Base-by-base conservation (phyloP, 1,140 invertebrate genomes). In the Lithobius niger region DNA sequence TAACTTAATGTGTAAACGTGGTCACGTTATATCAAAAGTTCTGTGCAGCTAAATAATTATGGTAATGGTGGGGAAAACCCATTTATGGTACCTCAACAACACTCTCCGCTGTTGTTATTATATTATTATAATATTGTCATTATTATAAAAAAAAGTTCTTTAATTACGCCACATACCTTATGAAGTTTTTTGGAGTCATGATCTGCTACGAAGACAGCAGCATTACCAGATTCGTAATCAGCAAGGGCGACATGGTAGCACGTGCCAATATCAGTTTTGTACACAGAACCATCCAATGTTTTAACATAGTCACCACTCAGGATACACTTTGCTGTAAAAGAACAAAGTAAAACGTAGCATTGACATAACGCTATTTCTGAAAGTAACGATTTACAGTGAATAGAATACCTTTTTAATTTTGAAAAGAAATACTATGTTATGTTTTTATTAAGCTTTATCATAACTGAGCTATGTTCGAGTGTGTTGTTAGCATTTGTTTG, bases 211-310 rank as follows among this genome's bases (percentile, higher is more conserved):
- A 36, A 36, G n/a, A 36, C 31, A 36, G 10, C 10, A 10, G n/a
- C 31, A n/a, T 36, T 36, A 36, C n/a, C 10, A 36, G 10, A 36
- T 36, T 36, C 10, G 31, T 10, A 10, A 36, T 52, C 51, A 10
- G 25, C 16, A 3, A 31, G 40, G 6, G 26, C 16, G 4, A 54
- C 4, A n/a, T 54, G 25, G 19, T 54, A 54, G 24, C 52, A 54
- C 18, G 21, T 27, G 4, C 4, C 3, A 3, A 43, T 3, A 24
- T 3, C 3, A 54, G 13, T 13, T 3, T 54, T 3, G 26, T 54
- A 54, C 22, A 4, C 16, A n/a, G 44, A 13, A 25, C 22, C 18
- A 24, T 54, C 52, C 13, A 54, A 44, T 13, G 52, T 54, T 4
- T 16, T 4, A 10, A 44, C 22, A 16, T 54, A 26, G 3, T 54